Evolutionary conservation across 2,113 vertebrate species (phyloP).

Genomic region (Colaptes auratus): DNA sequence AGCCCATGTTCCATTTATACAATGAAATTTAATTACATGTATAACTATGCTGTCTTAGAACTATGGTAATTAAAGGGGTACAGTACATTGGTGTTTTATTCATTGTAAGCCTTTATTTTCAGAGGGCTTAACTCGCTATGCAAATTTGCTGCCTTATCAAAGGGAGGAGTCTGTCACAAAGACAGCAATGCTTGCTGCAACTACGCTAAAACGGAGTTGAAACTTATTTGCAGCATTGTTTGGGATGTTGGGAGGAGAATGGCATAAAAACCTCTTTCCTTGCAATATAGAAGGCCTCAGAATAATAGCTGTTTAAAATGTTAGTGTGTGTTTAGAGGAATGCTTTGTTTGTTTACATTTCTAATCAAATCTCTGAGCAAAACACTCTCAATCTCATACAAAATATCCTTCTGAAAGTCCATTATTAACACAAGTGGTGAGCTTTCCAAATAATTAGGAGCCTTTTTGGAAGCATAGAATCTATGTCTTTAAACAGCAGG

Average conservation of each 20-base stretch:
- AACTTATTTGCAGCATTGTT: not conserved
- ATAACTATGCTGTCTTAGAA: constrained; percentile 62
- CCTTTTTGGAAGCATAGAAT: not conserved
- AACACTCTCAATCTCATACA: not conserved
- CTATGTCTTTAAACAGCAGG: constrained; percentile 25
- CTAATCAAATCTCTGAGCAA: not conserved
- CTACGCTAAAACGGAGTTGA: not conserved
- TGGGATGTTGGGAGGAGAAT: not conserved
- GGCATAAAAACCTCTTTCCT: not conserved
- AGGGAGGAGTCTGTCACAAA: constrained; percentile 17
- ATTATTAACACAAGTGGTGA: not conserved
- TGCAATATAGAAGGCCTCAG: not conserved
- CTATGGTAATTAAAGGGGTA: constrained; percentile 54
- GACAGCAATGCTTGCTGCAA: not conserved
- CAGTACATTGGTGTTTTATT: constrained; percentile 49
- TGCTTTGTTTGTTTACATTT: not conserved
- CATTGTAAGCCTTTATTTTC: constrained; percentile 51
- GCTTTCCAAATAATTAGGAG: not conserved
- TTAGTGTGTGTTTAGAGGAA: not conserved
- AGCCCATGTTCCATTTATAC: constrained; percentile 71
- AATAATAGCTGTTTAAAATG: not conserved
- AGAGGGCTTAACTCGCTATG: constrained; percentile 42
- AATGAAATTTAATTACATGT: constrained; percentile 74
- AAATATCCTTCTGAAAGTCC: not conserved
- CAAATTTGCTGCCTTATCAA: constrained; percentile 40